Evolutionary conservation across 2,797 vertebrate species (phyloP), one percentile per base, ranked within the genome.

Genomic region (Gadopsis marmoratus): DNA sequence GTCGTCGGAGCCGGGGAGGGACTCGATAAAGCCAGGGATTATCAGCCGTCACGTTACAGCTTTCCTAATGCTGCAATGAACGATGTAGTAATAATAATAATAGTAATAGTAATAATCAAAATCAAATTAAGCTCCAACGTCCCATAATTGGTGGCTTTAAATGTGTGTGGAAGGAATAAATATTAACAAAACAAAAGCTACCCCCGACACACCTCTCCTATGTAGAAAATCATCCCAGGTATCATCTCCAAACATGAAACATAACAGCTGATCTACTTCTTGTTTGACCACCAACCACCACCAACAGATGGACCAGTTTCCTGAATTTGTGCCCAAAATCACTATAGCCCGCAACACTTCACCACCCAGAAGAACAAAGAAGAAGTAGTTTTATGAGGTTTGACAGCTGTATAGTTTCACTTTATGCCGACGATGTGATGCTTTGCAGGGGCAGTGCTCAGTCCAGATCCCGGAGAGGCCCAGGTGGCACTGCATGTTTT

Each of bases 61-160:
- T 19, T 63, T 58, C 47, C 11, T 56, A 53, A 71, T 65, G 33
- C 65, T n/a, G 54, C 26, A 37, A 23, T 71, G 43, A 65, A 71
- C 26, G 35, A 51, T 26, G 26, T 26, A 26, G 26, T 26, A 26
- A 26, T 26, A 26, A 26, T 26, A 26, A 26, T 26, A 26, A 26
- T 26, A 26, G 26, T 26, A 26, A 59, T 60, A 21, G 26, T 26
- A 26, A 59, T 60, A 21, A 59, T 82, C 23, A 41, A 37, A 69
- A 26, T 31, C 8, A 29, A 62, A 76, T 55, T 7, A 61, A 48
- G 26, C 31, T 39, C 37, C 17, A 39, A 10, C 39, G 35, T 59
- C 33, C 19, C 21, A 14, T 73, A 33, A 73, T 45, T n/a, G 14
- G 41, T 51, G 12, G 14, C 61, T 77, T 59, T 39, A 74, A 54